Evolutionary conservation across 2,113 vertebrate genomes (phyloP).

Genomic region (Myrmecophaga tridactyla): DNA sequence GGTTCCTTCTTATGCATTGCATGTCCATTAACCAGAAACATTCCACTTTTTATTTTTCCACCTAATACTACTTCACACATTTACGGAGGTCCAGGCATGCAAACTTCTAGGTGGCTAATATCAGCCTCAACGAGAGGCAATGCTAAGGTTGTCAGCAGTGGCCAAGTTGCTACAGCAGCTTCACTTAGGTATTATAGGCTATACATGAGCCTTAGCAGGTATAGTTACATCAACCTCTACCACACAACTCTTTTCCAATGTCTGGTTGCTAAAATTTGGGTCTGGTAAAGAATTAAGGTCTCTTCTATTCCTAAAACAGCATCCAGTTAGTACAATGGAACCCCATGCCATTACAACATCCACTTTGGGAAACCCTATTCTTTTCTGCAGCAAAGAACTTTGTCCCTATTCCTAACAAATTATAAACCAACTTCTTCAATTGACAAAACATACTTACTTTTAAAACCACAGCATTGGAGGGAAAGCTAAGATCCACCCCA

Average conservation of each 20-base stretch:
- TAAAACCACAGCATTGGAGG: neutral
- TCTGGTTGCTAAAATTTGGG: neutral
- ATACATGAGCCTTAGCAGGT: neutral
- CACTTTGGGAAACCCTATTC: neutral
- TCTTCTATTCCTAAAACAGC: neutral
- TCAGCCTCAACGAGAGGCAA: neutral
- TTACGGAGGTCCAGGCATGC: neutral
- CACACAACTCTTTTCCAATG: neutral
- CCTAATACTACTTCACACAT: neutral
- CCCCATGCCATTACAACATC: neutral
- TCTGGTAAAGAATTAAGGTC: constrained; percentile 15
- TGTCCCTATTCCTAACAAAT: constrained; percentile 24
- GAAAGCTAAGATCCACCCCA: constrained; percentile 26
- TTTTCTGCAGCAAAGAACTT: constrained; percentile 18
- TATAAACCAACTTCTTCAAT: neutral
- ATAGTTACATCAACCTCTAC: neutral
- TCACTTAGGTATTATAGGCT: neutral
- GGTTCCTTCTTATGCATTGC: neutral
- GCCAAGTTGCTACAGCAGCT: neutral
- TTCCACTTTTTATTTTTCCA: neutral
- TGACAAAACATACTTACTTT: constrained; percentile 8
- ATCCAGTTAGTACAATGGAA: neutral
- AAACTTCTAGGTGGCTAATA: neutral
- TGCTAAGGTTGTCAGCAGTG: neutral
- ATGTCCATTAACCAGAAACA: neutral